These are phyloP conservation scores for Drosophila peninsularis DNA, from an alignment of 2,888 invertebrate genomes.

Conservation along the genomic window DNA sequence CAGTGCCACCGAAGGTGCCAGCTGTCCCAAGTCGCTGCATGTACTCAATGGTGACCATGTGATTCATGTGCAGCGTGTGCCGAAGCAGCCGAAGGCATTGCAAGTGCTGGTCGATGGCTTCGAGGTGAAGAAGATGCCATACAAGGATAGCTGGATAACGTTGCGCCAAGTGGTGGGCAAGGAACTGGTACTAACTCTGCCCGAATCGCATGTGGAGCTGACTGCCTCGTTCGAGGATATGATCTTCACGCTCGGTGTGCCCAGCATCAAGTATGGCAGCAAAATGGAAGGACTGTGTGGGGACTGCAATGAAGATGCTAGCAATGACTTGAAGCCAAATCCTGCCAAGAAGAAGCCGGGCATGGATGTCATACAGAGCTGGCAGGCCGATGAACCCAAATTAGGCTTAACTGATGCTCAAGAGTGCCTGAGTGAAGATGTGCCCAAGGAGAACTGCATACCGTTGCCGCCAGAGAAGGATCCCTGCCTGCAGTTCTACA, in stretches of 20 bases:
- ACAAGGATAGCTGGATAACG: conserved; percentile 87
- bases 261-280: conserved; percentile 90
- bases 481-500: conserved; percentile 88
- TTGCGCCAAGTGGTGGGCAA: conserved; percentile 87
- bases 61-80: conserved; percentile 86
- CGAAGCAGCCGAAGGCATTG: conserved; percentile 80
- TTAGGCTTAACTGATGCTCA: conserved; percentile 85
- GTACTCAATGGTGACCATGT: conserved; percentile 88
- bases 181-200: conserved; percentile 87
- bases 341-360: conserved; percentile 82
- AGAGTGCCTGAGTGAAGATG: conserved; percentile 85
- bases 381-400: conserved; percentile 86
- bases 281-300: conserved; percentile 93
- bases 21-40: conserved; percentile 89
- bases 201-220: conserved; percentile 90
- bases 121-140: conserved; percentile 84
- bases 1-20: conserved; percentile 75
- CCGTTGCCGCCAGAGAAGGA: conserved; percentile 87
- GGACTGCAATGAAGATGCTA: conserved; percentile 88
- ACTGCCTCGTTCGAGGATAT: conserved; percentile 84
- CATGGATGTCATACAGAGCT: conserved; percentile 86
- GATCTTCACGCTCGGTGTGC: conserved; percentile 87
- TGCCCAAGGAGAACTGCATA: conserved; percentile 85
- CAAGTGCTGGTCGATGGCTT: conserved; percentile 83
- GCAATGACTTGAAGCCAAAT: conserved; percentile 87